These are phyloP conservation scores for Fragum whitleyi DNA, from an alignment of 2,888 invertebrate species.

Conservation along the genomic window DNA sequence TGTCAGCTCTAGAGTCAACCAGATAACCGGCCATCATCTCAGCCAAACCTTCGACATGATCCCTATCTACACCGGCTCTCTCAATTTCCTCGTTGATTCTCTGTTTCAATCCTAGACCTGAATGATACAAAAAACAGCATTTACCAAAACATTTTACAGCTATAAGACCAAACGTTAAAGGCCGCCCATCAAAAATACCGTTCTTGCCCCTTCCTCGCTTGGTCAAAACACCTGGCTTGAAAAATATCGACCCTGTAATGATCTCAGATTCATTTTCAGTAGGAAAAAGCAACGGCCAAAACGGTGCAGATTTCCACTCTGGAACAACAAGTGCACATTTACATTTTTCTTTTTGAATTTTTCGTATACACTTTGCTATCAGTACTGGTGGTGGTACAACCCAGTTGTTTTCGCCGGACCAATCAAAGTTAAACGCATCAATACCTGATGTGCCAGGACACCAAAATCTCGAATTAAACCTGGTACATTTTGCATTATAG, in stretches of 20 bases:
- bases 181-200: slow-evolving; percentile 28
- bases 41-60: slow-evolving; percentile 11
- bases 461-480: slow-evolving; percentile 30
- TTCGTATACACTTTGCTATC: neutral
- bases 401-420: slow-evolving; percentile 16
- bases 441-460: slow-evolving; percentile 26
- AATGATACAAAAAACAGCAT: neutral
- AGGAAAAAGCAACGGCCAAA: too few relatives aligned
- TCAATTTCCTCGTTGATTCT: slow-evolving; percentile 14
- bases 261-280: too few relatives aligned
- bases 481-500: slow-evolving; percentile 30
- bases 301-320: too few relatives aligned
- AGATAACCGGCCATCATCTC: slow-evolving; percentile 30
- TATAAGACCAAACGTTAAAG: slow-evolving; percentile 10
- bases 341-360: slow-evolving; percentile 17
- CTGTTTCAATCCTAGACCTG: slow-evolving; percentile 11
- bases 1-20: slow-evolving; percentile 34
- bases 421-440: neutral
- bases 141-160: neutral
- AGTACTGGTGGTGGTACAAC: slow-evolving; percentile 37
- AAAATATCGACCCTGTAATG: too few relatives aligned
- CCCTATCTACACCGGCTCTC: neutral
- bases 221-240: too few relatives aligned
- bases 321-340: slow-evolving; percentile 21
- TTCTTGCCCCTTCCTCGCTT: too few relatives aligned